Evolutionary conservation across 2,113 vertebrate genomes (phyloP).

Genomic region (Silurus glanis): DNA sequence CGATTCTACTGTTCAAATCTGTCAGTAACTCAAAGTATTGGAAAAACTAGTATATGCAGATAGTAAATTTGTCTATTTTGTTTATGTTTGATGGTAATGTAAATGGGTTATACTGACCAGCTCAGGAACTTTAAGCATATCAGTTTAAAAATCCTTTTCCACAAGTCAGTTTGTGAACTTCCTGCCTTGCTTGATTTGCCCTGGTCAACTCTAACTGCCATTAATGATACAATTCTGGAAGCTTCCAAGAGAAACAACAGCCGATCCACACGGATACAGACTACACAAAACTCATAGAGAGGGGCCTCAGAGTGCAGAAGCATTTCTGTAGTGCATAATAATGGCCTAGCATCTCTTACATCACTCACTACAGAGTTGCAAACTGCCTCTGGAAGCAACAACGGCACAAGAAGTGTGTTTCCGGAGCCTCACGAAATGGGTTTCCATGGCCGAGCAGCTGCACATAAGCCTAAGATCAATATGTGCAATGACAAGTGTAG

Average conservation of each 20-base stretch:
- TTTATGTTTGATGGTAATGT: background rate
- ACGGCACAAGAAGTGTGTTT: background rate
- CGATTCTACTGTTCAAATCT: background rate
- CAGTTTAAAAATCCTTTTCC: background rate
- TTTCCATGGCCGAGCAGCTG: background rate
- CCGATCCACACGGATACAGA: background rate
- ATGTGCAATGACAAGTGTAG: background rate
- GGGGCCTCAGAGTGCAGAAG: background rate
- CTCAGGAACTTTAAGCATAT: too few species aligned
- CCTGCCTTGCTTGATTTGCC: background rate
- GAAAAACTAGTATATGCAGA: background rate
- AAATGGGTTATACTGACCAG: background rate
- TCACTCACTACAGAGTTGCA: background rate
- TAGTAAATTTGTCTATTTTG: background rate
- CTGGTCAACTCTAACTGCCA: background rate
- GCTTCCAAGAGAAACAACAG: background rate
- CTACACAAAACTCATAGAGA: background rate
- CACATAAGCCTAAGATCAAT: background rate
- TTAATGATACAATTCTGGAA: background rate
- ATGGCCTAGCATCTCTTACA: background rate
- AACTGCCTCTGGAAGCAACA: background rate
- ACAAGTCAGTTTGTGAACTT: background rate
- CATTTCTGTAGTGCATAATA: background rate
- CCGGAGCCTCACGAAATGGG: background rate
- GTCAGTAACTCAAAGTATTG: background rate